Evolutionary conservation across 1,140 invertebrate genomes (phyloP), one percentile per base, ranked within the genome.

Genomic region (Drosophila arizonae): DNA sequence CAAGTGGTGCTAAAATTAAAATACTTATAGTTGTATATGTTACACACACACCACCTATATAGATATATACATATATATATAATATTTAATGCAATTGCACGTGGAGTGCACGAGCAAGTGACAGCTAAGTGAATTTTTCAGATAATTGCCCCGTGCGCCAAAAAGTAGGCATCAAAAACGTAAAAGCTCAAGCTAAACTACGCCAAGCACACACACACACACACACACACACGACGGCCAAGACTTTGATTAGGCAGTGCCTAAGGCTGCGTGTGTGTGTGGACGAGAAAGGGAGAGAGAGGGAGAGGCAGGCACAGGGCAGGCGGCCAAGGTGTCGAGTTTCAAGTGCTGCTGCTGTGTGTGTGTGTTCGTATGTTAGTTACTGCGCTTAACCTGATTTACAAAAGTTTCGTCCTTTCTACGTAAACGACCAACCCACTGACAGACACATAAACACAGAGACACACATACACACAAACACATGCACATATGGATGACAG

Each of bases 31-130:
- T 46, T 50, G 48, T 48, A 6, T 46, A 52, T 81, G 73, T 39
- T 2, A 3, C 36, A 39, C 36, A 39, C 36, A 39, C 11, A 39
- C 21, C 21, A 24, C 21, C 21, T 8, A 8, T 10, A 39, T 8
- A 13, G 3, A 39, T 8, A 13, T 13, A 36, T 0, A 39, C 3
- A 39, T 13, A 39, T 57, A 87, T 78, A 77, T 57, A 87, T 78
- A 77, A 70, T 81, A 81, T 72, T 81, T 86, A 86, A 86, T 86
- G 81, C 76, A 86, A 86, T 86, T 77, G 77, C 64, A 54, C 61
- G 46, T 45, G 36, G 26, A 72, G 60, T 64, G 66, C 39, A 66
- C 30, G 33, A 56, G 61, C 64, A 61, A 69, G 61, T 74, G 72
- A 69, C 55, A 67, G 69, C 65, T 85, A 85, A 85, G 68, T 86